Percentiles rank a stretch among this genome's conserved stretches.
These are phyloP conservation scores for Hymenochirus boettgeri DNA, from an alignment of 2,113 vertebrate species.

Conservation along the genomic window DNA sequence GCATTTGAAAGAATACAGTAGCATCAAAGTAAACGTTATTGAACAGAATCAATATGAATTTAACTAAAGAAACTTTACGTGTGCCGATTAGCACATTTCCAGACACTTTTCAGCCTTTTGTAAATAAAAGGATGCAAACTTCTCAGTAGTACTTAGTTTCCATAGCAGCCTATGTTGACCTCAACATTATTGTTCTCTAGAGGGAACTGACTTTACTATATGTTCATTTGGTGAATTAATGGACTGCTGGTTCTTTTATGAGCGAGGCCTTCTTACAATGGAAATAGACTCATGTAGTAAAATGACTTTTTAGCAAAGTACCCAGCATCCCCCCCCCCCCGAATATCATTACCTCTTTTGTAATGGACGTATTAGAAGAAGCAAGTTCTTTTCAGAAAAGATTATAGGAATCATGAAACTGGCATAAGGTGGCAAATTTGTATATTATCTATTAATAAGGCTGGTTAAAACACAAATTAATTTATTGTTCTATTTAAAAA, in stretches of 20 bases:
- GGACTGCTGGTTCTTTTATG: slow-evolving; percentile 77
- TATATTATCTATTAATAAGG: neutral
- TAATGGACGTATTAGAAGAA: slow-evolving; percentile 60
- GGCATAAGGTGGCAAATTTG: neutral
- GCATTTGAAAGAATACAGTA: neutral
- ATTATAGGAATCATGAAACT: slow-evolving; percentile 66
- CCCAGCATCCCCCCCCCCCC: slow-evolving; percentile 45
- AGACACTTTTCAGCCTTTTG: slow-evolving; percentile 42
- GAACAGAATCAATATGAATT: neutral
- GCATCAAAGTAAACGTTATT: neutral
- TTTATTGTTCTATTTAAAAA: no score
- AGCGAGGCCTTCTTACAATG: slow-evolving; percentile 59
- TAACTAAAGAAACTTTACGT: slow-evolving; percentile 25
- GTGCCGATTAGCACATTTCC: slow-evolving; percentile 48
- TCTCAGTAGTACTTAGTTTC: slow-evolving; percentile 78
- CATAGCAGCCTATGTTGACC: slow-evolving; percentile 74
- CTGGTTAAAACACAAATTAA: no score
- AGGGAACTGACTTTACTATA: slow-evolving; percentile 75
- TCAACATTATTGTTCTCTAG: slow-evolving; percentile 76
- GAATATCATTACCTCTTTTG: slow-evolving; percentile 54
- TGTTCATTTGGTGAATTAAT: slow-evolving; percentile 89
- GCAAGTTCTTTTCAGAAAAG: slow-evolving; percentile 63
- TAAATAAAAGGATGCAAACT: slow-evolving; percentile 72
- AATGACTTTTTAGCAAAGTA: slow-evolving; percentile 66
- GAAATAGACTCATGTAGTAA: slow-evolving; percentile 63